These are phyloP conservation scores for Drosophila infuscata DNA, from an alignment of 2,888 invertebrate genomes.

Conservation along the genomic window DNA sequence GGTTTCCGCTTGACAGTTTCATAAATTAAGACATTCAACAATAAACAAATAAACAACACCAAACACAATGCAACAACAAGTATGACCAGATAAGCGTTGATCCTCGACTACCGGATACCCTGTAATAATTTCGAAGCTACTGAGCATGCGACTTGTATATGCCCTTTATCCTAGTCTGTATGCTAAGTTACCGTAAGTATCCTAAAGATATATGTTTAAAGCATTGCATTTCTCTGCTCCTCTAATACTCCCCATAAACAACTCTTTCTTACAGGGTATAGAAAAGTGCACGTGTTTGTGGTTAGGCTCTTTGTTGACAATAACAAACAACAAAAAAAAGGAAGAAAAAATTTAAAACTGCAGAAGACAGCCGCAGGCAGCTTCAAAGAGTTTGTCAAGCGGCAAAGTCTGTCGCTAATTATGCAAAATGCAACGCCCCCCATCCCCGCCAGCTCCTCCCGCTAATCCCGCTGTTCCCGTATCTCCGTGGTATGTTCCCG, in stretches of 20 bases:
- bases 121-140: not conserved
- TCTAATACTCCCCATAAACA: not conserved
- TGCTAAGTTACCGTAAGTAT: not conserved
- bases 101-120: slow-evolving; percentile 3
- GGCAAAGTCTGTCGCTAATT: slow-evolving; percentile 81
- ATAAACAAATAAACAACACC: slow-evolving; percentile 69
- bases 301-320: slow-evolving; percentile 37
- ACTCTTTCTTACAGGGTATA: slow-evolving; percentile 11
- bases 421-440: slow-evolving; percentile 54
- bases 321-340: not conserved
- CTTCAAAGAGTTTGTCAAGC: slow-evolving; percentile 81
- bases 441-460: not conserved
- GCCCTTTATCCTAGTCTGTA: no score
- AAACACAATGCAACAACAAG: slow-evolving; percentile 47
- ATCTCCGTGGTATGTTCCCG: slow-evolving; percentile 51
- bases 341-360: slow-evolving; percentile 3
- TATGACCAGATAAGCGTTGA: not conserved
- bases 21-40: slow-evolving; percentile 81
- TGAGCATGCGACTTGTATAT: no score
- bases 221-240: not conserved
- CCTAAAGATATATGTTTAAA: not conserved
- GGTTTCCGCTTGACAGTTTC: slow-evolving; percentile 66
- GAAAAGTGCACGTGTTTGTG: slow-evolving; percentile 69
- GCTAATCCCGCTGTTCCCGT: not conserved
- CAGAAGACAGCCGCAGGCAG: slow-evolving; percentile 48